Evolutionary conservation across 2,113 vertebrate species (phyloP).

Genomic region (Lampris megalopsis): DNA sequence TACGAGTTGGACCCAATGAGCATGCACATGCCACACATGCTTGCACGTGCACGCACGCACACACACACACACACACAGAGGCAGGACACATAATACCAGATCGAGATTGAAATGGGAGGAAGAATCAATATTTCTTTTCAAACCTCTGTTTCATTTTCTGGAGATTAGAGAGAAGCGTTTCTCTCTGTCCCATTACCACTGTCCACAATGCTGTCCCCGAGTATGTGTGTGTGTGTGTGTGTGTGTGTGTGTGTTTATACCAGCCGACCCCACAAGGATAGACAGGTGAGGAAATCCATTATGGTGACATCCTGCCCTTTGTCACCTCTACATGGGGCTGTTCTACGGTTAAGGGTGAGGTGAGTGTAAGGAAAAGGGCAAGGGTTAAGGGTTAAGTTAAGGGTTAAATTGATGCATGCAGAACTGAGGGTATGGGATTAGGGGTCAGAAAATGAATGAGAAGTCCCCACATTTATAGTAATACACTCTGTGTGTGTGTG

Average conservation of each 20-base stretch:
- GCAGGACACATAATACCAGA: constrained; percentile 40
- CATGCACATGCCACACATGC: background rate
- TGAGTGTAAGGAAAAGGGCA: too few relatives aligned
- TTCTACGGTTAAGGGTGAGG: too few relatives aligned
- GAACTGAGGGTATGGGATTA: too few relatives aligned
- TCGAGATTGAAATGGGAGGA: constrained; percentile 62
- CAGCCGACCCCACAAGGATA: background rate
- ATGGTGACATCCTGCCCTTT: too few relatives aligned
- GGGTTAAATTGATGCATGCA: too few relatives aligned
- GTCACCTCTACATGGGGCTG: too few relatives aligned
- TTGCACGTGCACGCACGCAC: constrained; percentile 4
- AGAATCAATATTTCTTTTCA: constrained; percentile 70
- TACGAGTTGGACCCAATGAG: background rate
- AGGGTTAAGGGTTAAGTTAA: too few relatives aligned
- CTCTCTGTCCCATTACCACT: constrained; percentile 38
- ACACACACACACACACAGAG: constrained; percentile 11
- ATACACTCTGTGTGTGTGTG: constrained; percentile 2
- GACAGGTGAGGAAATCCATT: background rate
- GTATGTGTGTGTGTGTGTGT: constrained; percentile 25
- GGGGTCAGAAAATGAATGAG: background rate
- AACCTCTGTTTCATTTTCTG: constrained; percentile 67
- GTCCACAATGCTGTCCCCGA: constrained; percentile 11
- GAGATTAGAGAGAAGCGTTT: constrained; percentile 49
- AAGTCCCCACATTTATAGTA: background rate
- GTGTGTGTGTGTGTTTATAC: background rate